Percentiles rank a stretch among this genome's conserved stretches.
Conservation (phyloP, 2,113 vertebrate species). For the Ophthalmolycus amberensis region DNA sequence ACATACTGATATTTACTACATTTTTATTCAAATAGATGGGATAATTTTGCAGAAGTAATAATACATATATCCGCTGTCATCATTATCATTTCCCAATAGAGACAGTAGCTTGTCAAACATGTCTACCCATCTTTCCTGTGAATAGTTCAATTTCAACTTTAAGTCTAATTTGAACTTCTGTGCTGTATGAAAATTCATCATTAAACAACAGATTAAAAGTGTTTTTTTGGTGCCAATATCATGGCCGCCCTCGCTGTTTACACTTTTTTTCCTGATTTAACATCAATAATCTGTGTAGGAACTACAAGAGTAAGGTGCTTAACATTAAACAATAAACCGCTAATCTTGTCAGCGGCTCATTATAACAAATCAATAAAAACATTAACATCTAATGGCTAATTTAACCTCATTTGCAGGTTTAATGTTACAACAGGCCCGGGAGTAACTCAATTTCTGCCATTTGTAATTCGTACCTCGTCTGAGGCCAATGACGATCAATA, state of each 20-base stretch:
- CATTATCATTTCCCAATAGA: neutral
- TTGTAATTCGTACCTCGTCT: neutral
- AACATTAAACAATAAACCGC: neutral
- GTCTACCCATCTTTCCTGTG: neutral
- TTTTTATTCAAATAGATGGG: neutral
- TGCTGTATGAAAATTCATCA: neutral
- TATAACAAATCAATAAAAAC: neutral
- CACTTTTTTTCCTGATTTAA: neutral
- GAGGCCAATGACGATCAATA: neutral
- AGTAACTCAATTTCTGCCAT: neutral
- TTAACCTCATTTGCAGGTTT: conserved; percentile 17
- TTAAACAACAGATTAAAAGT: neutral
- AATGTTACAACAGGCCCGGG: neutral
- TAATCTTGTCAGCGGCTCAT: neutral
- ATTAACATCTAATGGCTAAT: neutral
- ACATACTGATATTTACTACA: neutral
- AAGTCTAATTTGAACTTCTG: neutral
- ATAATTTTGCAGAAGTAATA: neutral
- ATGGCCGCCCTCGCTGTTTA: rapidly evolving
- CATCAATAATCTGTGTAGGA: neutral
- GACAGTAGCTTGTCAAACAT: neutral
- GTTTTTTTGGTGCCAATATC: neutral
- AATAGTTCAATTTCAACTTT: neutral
- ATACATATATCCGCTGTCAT: neutral
- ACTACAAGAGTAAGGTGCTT: neutral